Conservation (phyloP, 2,113 vertebrate species). For the Tetrao urogallus region DNA sequence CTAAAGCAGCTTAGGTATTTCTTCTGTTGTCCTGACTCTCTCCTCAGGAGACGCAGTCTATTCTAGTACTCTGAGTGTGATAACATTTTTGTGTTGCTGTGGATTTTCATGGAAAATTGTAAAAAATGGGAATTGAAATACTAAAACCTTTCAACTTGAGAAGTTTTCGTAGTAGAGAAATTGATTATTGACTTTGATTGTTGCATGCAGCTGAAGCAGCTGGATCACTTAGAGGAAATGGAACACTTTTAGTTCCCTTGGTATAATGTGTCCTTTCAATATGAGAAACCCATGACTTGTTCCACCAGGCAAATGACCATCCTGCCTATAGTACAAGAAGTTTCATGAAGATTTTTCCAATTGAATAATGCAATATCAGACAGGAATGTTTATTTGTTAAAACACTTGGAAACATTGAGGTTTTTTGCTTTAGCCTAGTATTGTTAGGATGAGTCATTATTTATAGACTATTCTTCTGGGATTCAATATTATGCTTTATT, state of each 20-base stretch:
- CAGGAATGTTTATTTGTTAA: neutral
- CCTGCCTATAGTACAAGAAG: neutral
- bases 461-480: neutral
- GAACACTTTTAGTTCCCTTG: neutral
- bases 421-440: neutral
- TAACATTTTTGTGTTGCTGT: neutral
- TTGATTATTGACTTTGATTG: neutral
- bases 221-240: neutral
- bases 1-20: neutral
- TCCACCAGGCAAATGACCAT: neutral
- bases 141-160: neutral
- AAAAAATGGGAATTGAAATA: neutral
- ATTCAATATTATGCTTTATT: neutral
- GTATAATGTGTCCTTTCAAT: rapidly evolving
- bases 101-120: neutral
- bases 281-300: rapidly evolving
- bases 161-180: neutral
- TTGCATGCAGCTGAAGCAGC: neutral
- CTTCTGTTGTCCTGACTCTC: neutral
- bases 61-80: neutral
- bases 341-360: rapidly evolving
- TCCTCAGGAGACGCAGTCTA: neutral
- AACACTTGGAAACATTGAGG: neutral
- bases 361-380: neutral
- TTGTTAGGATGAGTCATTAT: neutral